Conservation (phyloP, 2,888 invertebrate species). For the Phytoseiulus persimilis region DNA sequence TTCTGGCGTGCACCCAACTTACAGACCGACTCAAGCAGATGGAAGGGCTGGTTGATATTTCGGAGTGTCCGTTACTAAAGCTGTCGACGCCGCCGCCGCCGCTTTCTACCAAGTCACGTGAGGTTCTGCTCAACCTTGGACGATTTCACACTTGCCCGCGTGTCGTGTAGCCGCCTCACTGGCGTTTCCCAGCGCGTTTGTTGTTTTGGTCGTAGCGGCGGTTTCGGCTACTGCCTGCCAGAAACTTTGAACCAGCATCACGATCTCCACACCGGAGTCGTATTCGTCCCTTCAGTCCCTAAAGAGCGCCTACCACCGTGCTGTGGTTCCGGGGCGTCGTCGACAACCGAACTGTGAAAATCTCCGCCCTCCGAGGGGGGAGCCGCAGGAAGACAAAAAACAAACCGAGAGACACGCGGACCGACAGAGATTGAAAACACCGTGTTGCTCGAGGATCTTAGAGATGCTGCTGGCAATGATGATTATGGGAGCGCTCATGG, state of each 20-base stretch:
- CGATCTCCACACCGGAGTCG: neutral
- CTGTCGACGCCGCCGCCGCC: neutral
- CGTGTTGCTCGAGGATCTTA: neutral
- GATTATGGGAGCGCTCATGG: neutral
- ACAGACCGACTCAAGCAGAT: neutral
- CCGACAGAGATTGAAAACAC: neutral
- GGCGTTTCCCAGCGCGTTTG: neutral
- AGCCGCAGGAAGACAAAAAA: neutral
- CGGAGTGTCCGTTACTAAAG: neutral
- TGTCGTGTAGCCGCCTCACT: neutral
- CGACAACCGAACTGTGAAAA: too few species aligned
- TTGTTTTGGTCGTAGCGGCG: neutral
- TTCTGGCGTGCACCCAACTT: neutral
- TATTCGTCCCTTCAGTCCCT: too few species aligned
- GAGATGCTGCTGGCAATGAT: neutral
- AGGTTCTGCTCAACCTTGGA: neutral
- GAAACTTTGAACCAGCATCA: neutral
- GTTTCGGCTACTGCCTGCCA: neutral
- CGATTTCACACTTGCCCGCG: constrained; percentile 5
- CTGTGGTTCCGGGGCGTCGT: too few species aligned
- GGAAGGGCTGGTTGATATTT: neutral
- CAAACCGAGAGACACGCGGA: neutral
- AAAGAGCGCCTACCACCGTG: too few species aligned
- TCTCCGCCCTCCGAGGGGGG: neutral
- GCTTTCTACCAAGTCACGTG: neutral